A percentile compares a stretch with the other conserved stretches of the same genome.
Evolutionary conservation across 1,140 invertebrate species (phyloP).

Genomic region (Apocrypta bakeri): DNA sequence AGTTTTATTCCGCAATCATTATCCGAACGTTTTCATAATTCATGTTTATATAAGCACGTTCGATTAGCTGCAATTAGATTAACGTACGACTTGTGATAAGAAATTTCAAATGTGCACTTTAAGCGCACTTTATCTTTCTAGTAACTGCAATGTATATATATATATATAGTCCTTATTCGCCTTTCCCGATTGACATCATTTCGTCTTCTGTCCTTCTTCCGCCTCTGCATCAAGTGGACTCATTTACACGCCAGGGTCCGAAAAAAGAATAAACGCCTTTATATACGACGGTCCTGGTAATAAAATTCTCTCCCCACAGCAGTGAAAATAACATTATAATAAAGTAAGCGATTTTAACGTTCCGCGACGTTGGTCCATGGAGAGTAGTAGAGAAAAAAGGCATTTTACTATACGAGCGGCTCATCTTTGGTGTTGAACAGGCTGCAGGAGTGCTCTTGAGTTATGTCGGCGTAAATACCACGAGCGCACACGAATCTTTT

Average conservation of each 20-base stretch:
- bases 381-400: neutral
- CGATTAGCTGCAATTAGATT: too few relatives aligned
- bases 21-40: too few relatives aligned
- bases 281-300: conserved; percentile 35
- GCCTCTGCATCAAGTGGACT: neutral
- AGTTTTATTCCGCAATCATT: too few relatives aligned
- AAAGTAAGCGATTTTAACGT: conserved; percentile 47
- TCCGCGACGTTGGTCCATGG: neutral
- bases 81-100: too few relatives aligned
- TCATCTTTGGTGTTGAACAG: conserved; percentile 27
- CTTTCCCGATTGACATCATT: too few relatives aligned
- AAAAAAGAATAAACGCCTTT: conserved; percentile 44
- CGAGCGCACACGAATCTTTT: neutral
- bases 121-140: too few relatives aligned
- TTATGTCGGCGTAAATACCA: conserved; percentile 37
- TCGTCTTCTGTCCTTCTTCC: conserved; percentile 23
- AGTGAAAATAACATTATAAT: conserved; percentile 46
- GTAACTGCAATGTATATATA: too few relatives aligned
- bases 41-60: too few relatives aligned
- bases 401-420: conserved; percentile 16
- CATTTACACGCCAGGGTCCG: neutral
- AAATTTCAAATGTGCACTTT: too few relatives aligned
- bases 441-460: neutral
- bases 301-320: conserved; percentile 54
- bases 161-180: too few relatives aligned